A percentile compares a stretch with the other conserved stretches of the same genome.
phyloP scores from a whole-genome alignment of 2,888 invertebrate species.

The Anodontia alba region DNA sequence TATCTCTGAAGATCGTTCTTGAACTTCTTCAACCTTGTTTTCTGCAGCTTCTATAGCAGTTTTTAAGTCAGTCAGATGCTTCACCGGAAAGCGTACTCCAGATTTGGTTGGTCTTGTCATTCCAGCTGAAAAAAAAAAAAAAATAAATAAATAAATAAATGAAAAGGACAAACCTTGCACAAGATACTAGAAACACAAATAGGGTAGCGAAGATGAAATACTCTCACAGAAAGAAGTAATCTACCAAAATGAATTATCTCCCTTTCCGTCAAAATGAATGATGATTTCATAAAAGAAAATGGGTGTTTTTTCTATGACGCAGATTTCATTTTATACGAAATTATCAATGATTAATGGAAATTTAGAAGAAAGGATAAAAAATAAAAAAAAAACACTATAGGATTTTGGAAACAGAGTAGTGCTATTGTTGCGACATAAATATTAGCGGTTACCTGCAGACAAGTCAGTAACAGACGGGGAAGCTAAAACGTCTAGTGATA shows the following conservation, averaged over 20 bases:
- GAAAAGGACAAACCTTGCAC: background rate
- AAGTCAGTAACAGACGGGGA: too few relatives aligned
- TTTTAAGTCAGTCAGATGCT: background rate
- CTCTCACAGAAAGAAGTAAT: background rate
- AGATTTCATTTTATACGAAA: too few relatives aligned
- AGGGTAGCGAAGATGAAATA: background rate
- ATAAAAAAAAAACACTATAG: too few relatives aligned
- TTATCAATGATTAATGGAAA: too few relatives aligned
- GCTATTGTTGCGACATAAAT: too few relatives aligned
- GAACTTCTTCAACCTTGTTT: background rate
- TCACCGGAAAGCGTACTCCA: background rate
- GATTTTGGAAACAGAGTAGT: too few relatives aligned
- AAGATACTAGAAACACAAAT: background rate
- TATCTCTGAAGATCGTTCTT: background rate
- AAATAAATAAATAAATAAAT: background rate
- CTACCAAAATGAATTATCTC: background rate
- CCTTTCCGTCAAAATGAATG: background rate
- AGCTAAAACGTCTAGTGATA: too few relatives aligned
- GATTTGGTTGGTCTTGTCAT: background rate
- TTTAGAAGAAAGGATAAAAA: too few relatives aligned
- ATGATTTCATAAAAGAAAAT: background rate
- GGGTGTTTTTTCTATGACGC: too few relatives aligned
- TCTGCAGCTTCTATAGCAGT: background rate
- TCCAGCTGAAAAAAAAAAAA: background rate
- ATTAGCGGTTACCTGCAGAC: too few relatives aligned